Base-by-base conservation (phyloP, 1,140 invertebrate genomes). In the Hypsibius dujardini region DNA sequence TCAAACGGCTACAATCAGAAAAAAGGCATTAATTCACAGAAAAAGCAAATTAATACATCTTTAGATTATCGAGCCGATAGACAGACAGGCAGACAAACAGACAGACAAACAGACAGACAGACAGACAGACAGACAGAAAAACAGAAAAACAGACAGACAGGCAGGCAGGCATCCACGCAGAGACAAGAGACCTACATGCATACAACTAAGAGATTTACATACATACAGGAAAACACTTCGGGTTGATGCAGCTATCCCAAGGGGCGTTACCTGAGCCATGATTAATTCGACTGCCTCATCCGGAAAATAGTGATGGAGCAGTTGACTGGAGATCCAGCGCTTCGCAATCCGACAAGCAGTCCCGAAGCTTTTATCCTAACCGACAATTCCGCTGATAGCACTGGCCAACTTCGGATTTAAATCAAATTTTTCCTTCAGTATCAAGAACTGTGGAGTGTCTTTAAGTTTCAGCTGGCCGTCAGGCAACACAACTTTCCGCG, bases 281-380 rank as follows among this genome's bases (percentile, higher is more conserved):
- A 95, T 77, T 15, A 96, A 79, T 76, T 95, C 90, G 1, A 90
- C 74, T 14, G 78, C 79, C 7, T 86, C 78, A 50, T 85, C 82
- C 1, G 88, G 84, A 75, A 93, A 84, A 73, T 89, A 85, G 45
- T 81, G 83, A 12, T 83, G 77, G 12, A 96, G 80, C 12, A 95
- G 79, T 70, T 96, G 92, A 1, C 86, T 79, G 1, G 86, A 83
- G 1, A 95, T 74, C 92, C 92, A 97, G 1, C 91, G 85, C 81
- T 93, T 93, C 1, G 87, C 85, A 7, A 96, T 79, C 67, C 89
- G 85, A 59, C 85, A 86, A 1, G 87, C 82, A 1, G 86, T 80
- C 50, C 90, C 88, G 75, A 85, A 94, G 0, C 86, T 85, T 12
- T 85, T 83, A 78, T 88, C 81, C 72, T 86, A 83, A 73, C 85